Evolutionary conservation across 2,888 invertebrate species (phyloP), one percentile per base, ranked within the genome.

Genomic region (Diarsia rubi): DNA sequence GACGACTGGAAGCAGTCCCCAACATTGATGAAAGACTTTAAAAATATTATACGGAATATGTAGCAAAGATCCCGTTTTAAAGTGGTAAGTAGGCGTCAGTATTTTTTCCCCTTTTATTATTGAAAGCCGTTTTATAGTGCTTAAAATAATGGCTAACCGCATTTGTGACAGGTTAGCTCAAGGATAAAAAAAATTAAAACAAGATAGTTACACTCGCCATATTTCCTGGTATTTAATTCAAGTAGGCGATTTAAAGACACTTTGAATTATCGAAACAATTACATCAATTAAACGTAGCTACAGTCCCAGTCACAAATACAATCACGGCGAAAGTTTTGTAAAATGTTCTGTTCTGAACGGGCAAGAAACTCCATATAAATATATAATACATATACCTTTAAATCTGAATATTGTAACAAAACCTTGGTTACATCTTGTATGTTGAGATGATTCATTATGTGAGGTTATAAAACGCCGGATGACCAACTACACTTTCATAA

Each of bases 11-110:
- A n/a, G n/a, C n/a, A n/a, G n/a, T n/a, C n/a, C n/a, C n/a, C n/a
- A n/a, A n/a, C n/a, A n/a, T n/a, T n/a, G 6, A 37, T 37, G 37
- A 49, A 24, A 66, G 66, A 60, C 31, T 52, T 75, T 24, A 24
- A 52, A 59, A 60, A 60, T 44, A 49, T 44, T 59, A 5, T 24
- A 12, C 19, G 45, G 21, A 49, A 37, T 14, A 64, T 31, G 27
- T 45, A 37, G 1, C 16, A n/a, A 24, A 44, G 2, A 60, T 42
- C 21, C 3, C 6, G 16, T 72, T 60, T 67, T 12, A 24, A 31
- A 37, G 19, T 1, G 3, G 19, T 64, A 19, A 21, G 24, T 5
- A 14, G 19, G 16, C 24, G 8, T 19, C 5, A 3, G 42, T 9
- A n/a, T 9, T 63, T 19, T 69, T 19, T 45, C 63, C 24, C 6